Percentiles rank a stretch among this genome's conserved stretches.
Conservation (phyloP, 1,140 invertebrate species). For the Calycopis cecrops region DNA sequence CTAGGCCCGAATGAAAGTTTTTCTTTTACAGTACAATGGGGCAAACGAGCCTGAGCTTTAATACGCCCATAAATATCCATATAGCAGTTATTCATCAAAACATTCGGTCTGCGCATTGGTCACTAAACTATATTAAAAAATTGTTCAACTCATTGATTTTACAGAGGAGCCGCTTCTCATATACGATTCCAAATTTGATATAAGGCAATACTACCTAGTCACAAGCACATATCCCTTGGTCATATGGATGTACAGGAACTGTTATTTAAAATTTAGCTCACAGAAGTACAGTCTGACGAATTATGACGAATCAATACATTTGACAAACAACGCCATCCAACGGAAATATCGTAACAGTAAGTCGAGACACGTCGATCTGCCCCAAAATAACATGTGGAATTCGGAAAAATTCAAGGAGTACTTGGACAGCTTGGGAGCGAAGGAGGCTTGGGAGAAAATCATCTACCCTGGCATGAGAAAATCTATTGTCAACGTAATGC, state of each 20-base stretch:
- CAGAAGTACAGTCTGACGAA: slow-evolving; percentile 88
- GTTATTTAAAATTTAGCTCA: slow-evolving; percentile 93
- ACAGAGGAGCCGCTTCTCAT: slow-evolving; percentile 88
- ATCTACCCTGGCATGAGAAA: slow-evolving; percentile 93
- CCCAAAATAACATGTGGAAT: slow-evolving; percentile 91
- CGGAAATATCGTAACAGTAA: slow-evolving; percentile 85
- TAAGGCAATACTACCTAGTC: slow-evolving; percentile 92
- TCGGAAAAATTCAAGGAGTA: slow-evolving; percentile 84
- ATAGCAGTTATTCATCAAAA: too few species aligned
- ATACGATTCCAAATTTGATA: slow-evolving; percentile 94
- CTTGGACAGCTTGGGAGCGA: slow-evolving; percentile 70
- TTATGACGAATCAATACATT: slow-evolving; percentile 91
- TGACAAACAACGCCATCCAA: slow-evolving; percentile 95
- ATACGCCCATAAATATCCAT: too few species aligned
- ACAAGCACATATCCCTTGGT: slow-evolving; percentile 86
- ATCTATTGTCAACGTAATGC: slow-evolving; percentile 86
- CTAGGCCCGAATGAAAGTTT: too few species aligned
- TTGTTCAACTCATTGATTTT: slow-evolving; percentile 25
- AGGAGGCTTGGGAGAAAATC: slow-evolving; percentile 76
- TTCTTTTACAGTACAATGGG: too few species aligned
- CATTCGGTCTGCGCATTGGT: too few species aligned
- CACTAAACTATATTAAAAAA: too few species aligned
- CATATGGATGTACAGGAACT: slow-evolving; percentile 93
- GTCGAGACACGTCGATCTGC: slow-evolving; percentile 79
- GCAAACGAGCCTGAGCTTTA: too few species aligned